Evolutionary conservation across 2,797 vertebrate genomes (phyloP), one percentile per base, ranked within the genome.

Genomic region (Tokudaia tokunoshimensis): DNA sequence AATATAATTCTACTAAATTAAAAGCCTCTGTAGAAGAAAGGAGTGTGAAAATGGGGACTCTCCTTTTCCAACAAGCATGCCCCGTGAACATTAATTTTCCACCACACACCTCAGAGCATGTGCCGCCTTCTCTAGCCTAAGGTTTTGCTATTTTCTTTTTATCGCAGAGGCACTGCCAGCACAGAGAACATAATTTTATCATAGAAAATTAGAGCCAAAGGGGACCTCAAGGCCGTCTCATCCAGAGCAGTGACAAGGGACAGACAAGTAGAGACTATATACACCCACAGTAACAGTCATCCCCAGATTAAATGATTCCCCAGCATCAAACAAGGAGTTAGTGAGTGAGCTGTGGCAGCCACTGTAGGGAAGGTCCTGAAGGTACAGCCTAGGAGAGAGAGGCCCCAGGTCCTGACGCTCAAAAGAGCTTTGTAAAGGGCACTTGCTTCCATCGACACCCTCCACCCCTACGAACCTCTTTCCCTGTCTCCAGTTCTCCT

Each of bases 181-280:
- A 86, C 81, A 90, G 85, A 94, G 85, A 96, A 91, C 70, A 97
- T 97, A 96, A 96, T 97, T 97, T 97, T 95, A 96, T 96, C 94
- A 86, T 91, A 97, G 88, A 97, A 97, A 96, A 94, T 96, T 91
- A 96, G 90, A 97, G 79, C 91, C 44, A 57, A 97, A 92, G 94
- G 94, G 70, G 55, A 96, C 82, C 92, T 81, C 90, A 96, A 96
- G 95, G 82, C 96, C 91, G 94, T 91, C 75, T 92, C 50, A 76
- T 37, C 79, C 91, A 80, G 10, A 57, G n/a, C 75, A 13, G 20
- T 89, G 84, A 91, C 41, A 70, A 47, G 41, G 37, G 67, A 83
- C 61, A 92, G 76, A 95, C 41, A 59, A 95, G 80, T 44, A 93
- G 61, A 94, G 95, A 94, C 95, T 89, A 70, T 61, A 61, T 55